Base-by-base conservation (phyloP, 2,113 vertebrate genomes). In the Forbesichthys agassizii region DNA sequence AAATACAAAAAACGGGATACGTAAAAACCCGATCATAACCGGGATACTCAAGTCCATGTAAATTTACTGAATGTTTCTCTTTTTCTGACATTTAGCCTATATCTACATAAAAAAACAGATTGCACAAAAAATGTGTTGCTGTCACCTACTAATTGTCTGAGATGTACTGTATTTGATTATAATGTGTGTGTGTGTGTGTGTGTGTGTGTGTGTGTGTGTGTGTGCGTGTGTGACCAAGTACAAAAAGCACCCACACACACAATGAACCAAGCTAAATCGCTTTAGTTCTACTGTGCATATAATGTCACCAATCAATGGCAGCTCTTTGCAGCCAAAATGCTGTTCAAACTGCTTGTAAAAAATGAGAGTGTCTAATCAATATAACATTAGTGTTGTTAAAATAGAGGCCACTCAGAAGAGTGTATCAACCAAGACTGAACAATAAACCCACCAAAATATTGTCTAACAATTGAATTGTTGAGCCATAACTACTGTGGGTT, bases 291-390 rank as follows among this genome's bases (percentile, higher is more conserved):
- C 27, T 14, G 33, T 47, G 59, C n/a, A 12, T 46, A 13, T 46
- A 11, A 11, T 51, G 62, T 51, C 64, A 74, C 16, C 69, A 67
- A 57, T 75, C 70, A 85, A 73, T 71, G 10, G 13, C 64, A 61
- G 36, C 77, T 86, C 75, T 84, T 79, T 84, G 77, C 55, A 74
- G 42, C 54, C 56, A 62, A 52, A 20, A 20, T 73, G 71, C 67
- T 74, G 64, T 74, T 70, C 33, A 74, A 78, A 81, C 62, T 77
- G 71, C 51, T 74, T 71, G 68, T 81, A 76, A 78, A 78, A 81
- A 78, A 60, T 60, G 61, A 71, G 60, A 11, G 20, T 13, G 56
- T 80, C 71, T 69, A 65, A 86, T 86, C 71, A 64, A 86, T 88
- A 82, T 68, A 79, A 78, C 64, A 74, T 82, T 78, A 61, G 65